Conservation (phyloP, 30 jellyfish, hydroid and myxozoan genomes). For the Pelagia noctiluca region DNA sequence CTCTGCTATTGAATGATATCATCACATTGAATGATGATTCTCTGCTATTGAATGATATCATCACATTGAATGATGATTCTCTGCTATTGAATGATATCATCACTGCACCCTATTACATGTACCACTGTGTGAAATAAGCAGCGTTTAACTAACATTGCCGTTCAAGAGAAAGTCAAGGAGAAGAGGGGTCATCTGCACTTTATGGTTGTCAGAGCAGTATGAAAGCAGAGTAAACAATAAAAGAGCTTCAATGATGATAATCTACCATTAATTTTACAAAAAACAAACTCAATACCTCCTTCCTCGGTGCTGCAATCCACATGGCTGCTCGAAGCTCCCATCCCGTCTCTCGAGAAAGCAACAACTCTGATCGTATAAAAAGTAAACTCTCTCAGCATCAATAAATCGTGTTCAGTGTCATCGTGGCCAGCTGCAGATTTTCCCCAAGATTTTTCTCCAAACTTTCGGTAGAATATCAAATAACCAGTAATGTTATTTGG, state of each 20-base stretch:
- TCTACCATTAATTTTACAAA: background rate
- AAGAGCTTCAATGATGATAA: background rate
- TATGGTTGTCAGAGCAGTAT: too few relatives aligned
- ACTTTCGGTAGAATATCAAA: slow-evolving; percentile 11
- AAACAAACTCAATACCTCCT: slow-evolving; percentile 22
- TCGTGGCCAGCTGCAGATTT: background rate
- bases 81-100: too few relatives aligned
- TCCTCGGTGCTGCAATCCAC: slow-evolving; percentile 16
- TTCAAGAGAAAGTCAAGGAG: background rate
- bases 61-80: too few relatives aligned
- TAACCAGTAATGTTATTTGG: background rate
- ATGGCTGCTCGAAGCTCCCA: slow-evolving; percentile 19
- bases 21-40: too few relatives aligned
- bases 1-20: too few relatives aligned
- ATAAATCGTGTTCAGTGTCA: background rate
- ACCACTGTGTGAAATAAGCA: too few relatives aligned
- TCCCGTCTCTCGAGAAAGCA: slow-evolving; percentile 20
- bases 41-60: too few relatives aligned
- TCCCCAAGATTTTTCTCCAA: slow-evolving; percentile 20
- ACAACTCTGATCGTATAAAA: slow-evolving; percentile 46
- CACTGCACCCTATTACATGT: too few relatives aligned
- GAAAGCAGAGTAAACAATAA: background rate
- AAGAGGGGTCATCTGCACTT: background rate
- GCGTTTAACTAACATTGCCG: background rate
- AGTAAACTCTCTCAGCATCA: slow-evolving; percentile 8